A percentile compares a stretch with the other conserved stretches of the same genome.
These are phyloP conservation scores for Nasonia longicornis DNA, from an alignment of 1,140 invertebrate species.

Conservation along the genomic window DNA sequence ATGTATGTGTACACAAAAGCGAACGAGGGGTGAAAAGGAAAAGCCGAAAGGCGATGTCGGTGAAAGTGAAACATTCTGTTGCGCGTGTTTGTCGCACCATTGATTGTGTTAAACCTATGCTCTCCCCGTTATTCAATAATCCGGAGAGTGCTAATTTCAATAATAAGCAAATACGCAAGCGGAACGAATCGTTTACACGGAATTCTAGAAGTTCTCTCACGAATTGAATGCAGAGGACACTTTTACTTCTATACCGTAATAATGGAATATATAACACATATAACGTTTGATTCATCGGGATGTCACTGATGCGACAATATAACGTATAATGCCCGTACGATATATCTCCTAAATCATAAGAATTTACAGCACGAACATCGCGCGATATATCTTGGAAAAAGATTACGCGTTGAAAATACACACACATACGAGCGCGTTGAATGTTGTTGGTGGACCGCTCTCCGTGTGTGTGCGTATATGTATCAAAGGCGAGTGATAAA, in stretches of 20 bases:
- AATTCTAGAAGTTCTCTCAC: not conserved
- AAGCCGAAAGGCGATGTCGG: constrained; percentile 8
- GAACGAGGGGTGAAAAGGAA: not conserved
- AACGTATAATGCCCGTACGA: not conserved
- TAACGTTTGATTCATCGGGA: not conserved
- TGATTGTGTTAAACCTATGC: not conserved
- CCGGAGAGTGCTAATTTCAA: not conserved
- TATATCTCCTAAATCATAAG: constrained; percentile 30
- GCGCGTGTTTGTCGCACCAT: not conserved
- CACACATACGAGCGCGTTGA: constrained; percentile 22
- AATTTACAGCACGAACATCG: constrained; percentile 20
- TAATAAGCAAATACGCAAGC: too few relatives aligned
- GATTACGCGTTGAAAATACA: constrained; percentile 33
- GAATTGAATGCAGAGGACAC: too few relatives aligned
- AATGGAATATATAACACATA: too few relatives aligned
- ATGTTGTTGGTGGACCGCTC: constrained; percentile 40
- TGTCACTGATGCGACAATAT: constrained; percentile 10
- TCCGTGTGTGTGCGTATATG: constrained; percentile 34
- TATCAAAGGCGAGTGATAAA: constrained; percentile 51
- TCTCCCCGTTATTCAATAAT: not conserved
- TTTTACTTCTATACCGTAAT: too few relatives aligned
- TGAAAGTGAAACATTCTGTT: constrained; percentile 1
- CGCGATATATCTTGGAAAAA: constrained; percentile 31
- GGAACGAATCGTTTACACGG: not conserved
- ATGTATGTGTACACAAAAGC: not conserved